Conservation (phyloP, 2,888 invertebrate genomes). For the Noctua pronuba region DNA sequence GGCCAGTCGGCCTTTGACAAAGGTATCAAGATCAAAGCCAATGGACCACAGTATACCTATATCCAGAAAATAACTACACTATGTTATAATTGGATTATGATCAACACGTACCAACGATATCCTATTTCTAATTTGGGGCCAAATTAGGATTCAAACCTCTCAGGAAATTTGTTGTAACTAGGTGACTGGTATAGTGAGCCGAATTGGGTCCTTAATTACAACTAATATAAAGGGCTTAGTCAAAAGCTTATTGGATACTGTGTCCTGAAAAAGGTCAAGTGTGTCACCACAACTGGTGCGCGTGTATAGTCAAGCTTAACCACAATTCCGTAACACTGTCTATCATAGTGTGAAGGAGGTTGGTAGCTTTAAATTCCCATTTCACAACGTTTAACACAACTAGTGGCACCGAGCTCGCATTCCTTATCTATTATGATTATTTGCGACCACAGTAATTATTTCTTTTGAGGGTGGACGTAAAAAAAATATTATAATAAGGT, state of each 20-base stretch:
- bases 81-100: not conserved
- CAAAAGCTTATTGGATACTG: not conserved
- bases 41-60: not conserved
- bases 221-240: not conserved
- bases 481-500: too few species aligned
- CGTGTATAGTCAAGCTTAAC: not conserved
- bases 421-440: too few species aligned
- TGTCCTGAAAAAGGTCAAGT: not conserved
- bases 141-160: not conserved
- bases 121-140: conserved; percentile 10
- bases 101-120: not conserved
- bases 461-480: too few species aligned
- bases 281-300: too few species aligned
- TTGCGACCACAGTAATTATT: too few species aligned
- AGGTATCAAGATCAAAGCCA: conserved; percentile 3
- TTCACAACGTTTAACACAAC: too few species aligned
- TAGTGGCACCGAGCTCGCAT: too few species aligned
- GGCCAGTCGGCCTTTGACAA: not conserved
- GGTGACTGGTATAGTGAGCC: not conserved
- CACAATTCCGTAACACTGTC: not conserved
- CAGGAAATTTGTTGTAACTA: conserved; percentile 11
- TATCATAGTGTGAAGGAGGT: not conserved
- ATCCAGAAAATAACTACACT: not conserved
- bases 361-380: not conserved
- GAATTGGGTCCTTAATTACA: not conserved